Evolutionary conservation across 2,797 vertebrate genomes (phyloP).

Genomic region (Martes flavigula): DNA sequence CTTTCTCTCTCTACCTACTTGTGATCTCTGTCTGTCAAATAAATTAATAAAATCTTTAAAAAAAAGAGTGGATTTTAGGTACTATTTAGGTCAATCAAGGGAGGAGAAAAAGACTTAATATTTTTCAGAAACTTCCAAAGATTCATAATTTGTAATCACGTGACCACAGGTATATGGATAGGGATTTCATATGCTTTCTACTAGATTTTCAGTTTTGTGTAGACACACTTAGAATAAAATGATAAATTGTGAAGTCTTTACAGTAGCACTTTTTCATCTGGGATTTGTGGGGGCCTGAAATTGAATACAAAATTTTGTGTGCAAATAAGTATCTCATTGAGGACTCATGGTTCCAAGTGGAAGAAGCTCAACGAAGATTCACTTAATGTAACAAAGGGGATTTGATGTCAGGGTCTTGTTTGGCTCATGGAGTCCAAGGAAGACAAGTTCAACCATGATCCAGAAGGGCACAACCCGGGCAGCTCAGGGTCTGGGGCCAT

Average conservation of each 20-base stretch:
- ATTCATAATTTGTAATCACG: background rate
- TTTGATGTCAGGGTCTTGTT: background rate
- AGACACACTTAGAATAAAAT: background rate
- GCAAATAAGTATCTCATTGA: background rate
- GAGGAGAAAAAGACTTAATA: background rate
- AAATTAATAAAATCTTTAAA: too few species aligned
- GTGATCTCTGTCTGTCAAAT: too few species aligned
- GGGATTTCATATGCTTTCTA: background rate
- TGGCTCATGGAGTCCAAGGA: background rate
- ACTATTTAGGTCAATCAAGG: background rate
- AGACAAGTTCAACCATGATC: background rate
- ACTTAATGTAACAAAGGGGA: background rate
- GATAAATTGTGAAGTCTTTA: background rate
- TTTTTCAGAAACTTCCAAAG: background rate
- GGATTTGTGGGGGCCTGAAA: background rate
- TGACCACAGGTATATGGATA: background rate
- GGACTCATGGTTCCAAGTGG: background rate
- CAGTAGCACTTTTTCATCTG: background rate
- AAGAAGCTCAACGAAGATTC: background rate
- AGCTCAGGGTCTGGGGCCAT: background rate
- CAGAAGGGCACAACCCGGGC: background rate
- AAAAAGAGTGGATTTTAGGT: background rate
- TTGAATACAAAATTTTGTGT: background rate
- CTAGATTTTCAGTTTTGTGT: background rate
- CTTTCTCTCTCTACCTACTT: rapidly evolving